Evolutionary conservation across 1,140 invertebrate genomes (phyloP).

Genomic region (Luehdorfia chinensis): DNA sequence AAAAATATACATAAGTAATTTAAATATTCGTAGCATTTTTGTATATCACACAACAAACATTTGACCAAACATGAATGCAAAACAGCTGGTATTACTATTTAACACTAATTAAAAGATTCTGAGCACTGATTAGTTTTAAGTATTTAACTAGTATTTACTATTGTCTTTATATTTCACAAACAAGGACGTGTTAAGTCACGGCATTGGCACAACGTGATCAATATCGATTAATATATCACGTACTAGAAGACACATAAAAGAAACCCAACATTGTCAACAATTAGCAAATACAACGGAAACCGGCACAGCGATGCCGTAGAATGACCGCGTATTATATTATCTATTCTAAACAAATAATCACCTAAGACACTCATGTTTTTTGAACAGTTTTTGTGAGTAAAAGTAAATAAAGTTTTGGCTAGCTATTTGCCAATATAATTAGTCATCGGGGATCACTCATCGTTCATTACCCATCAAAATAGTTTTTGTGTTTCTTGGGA

Average conservation of each 20-base stretch:
- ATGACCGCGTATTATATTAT: conserved; percentile 1
- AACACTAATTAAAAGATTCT: conserved; percentile 13
- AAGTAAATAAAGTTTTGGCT: conserved; percentile 52
- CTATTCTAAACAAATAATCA: conserved; percentile 18
- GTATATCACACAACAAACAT: background rate
- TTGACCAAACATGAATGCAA: background rate
- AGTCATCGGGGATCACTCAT: conserved; percentile 50
- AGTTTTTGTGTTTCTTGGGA: conserved; percentile 31
- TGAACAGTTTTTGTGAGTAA: conserved; percentile 31
- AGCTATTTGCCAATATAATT: conserved; percentile 47
- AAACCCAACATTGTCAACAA: conserved; percentile 12
- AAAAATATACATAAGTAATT: background rate
- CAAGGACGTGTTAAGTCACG: conserved; percentile 17
- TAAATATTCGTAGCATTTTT: background rate
- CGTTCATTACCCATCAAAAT: conserved; percentile 50
- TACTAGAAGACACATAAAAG: conserved; percentile 25
- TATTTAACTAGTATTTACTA: conserved; percentile 3
- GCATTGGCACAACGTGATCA: conserved; percentile 22
- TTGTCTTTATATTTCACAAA: conserved; percentile 1
- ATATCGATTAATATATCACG: conserved; percentile 30
- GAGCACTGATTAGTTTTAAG: conserved; percentile 8
- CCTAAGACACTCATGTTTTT: background rate
- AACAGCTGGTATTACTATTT: conserved; percentile 5
- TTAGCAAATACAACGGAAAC: conserved; percentile 17
- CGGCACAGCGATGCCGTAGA: conserved; percentile 8